phyloP scores from a whole-genome alignment of 2,888 invertebrate species.

The Tenthredo mesomela region DNA sequence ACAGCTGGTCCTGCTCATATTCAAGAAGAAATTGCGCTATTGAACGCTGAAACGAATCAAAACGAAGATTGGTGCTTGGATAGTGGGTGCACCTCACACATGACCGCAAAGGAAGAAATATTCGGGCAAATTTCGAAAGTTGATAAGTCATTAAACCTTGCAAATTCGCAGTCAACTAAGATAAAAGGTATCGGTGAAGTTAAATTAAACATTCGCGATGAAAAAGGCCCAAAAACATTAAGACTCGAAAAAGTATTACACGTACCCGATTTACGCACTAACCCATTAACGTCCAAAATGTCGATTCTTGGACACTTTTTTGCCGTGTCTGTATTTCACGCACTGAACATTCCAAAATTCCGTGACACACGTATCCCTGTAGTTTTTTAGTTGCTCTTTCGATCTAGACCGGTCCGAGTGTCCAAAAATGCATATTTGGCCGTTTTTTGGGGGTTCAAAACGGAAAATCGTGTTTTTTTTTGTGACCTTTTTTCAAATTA shows the following conservation, averaged over 20 bases:
- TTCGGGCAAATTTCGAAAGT: not conserved
- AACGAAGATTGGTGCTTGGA: not conserved
- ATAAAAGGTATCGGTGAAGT: not conserved
- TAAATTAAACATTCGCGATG: too few relatives aligned
- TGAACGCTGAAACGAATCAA: not conserved
- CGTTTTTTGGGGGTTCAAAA: too few relatives aligned
- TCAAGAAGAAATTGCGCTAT: not conserved
- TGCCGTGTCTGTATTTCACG: too few relatives aligned
- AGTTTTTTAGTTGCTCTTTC: too few relatives aligned
- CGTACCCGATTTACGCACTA: conserved; percentile 34
- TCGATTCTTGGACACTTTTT: too few relatives aligned
- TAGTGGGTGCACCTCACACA: not conserved
- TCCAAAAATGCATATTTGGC: too few relatives aligned
- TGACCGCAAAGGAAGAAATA: not conserved
- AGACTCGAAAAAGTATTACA: not conserved
- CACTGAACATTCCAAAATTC: too few relatives aligned
- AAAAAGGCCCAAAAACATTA: not conserved
- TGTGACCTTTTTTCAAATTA: too few relatives aligned
- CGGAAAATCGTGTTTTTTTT: too few relatives aligned
- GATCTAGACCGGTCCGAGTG: too few relatives aligned
- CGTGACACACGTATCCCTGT: too few relatives aligned
- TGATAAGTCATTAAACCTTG: not conserved
- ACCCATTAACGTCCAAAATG: too few relatives aligned
- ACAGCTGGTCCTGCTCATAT: not conserved
- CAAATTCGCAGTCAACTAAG: not conserved